Evolutionary conservation across 2,797 vertebrate species (phyloP), one percentile per base, ranked within the genome.

Genomic region (Coendou prehensilis): DNA sequence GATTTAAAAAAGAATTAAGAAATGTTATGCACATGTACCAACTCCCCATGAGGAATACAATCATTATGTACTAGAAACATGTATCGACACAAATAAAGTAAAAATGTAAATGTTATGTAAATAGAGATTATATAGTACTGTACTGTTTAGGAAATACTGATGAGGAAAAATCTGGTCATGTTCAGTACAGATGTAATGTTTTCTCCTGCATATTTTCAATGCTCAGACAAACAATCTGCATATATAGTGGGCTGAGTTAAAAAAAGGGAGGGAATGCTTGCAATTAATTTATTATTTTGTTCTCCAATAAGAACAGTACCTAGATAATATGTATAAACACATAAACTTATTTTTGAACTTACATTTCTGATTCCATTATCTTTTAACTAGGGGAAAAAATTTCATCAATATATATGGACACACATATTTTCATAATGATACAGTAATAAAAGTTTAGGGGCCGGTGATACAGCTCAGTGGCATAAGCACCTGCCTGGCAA

Each of bases 291-390:
- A 80, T 54, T 86, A 45, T 76, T 81, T 95, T 93, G 33, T 82
- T 91, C 37, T 64, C n/a, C 80, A 81, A 81, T 20, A 93, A 71
- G 54, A 93, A 86, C 5, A 84, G 26, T 85, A 82, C 10, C 37
- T 7, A 88, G 57, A 69, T 11, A 95, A 75, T 45, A 87, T 17
- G 23, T 13, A 91, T 54, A 85, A 88, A 92, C 6, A 78, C 1
- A 83, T 54, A 75, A 6, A 76, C 9, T 67, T 33, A 0, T 45
- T 79, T 56, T 84, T 59, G 75, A 10, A 71, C 18, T 50, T 81
- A 50, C 1, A 1, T 73, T 82, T 86, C 76, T 59, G n/a, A 89
- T 83, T 83, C 45, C 50, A 56, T 22, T 91, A 87, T 54, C 33
- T 76, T 56, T 94, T 75, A 76, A 73, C 47, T 89, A 54, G 28